A percentile compares a stretch with the other conserved stretches of the same genome.
phyloP scores from a whole-genome alignment of 2,113 vertebrate species.

The Takifugu flavidus region DNA sequence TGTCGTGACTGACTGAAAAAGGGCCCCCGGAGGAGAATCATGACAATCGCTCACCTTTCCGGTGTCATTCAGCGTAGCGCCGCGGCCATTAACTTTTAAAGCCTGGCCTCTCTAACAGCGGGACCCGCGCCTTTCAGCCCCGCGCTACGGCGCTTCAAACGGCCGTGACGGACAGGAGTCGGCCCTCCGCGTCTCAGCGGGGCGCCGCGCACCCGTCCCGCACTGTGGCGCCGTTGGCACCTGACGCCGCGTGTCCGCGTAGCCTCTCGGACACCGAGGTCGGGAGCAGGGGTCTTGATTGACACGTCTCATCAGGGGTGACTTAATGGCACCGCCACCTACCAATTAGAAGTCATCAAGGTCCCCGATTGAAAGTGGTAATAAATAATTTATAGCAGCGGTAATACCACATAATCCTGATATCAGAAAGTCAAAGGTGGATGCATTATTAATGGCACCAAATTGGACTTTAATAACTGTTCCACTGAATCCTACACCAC shows the following conservation, averaged over 20 bases:
- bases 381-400: conserved; percentile 81
- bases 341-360: conserved; percentile 82
- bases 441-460: conserved; percentile 84
- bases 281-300: conserved; percentile 68
- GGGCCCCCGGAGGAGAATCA: conserved; percentile 47
- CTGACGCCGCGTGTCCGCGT: conserved; percentile 38
- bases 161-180: conserved; percentile 66
- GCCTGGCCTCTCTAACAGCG: conserved; percentile 48
- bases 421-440: conserved; percentile 83
- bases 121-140: conserved; percentile 46
- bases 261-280: conserved; percentile 52
- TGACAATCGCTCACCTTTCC: conserved; percentile 65
- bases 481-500: conserved; percentile 75
- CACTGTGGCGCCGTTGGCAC: conserved; percentile 56
- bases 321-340: conserved; percentile 75
- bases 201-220: conserved; percentile 45
- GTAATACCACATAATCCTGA: conserved; percentile 84
- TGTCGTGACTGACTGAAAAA: conserved; percentile 62
- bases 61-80: conserved; percentile 63
- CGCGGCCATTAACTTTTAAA: conserved; percentile 73
- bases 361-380: conserved; percentile 80
- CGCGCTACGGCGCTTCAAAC: conserved; percentile 56
- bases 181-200: conserved; percentile 37
- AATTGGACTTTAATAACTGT: conserved; percentile 85
- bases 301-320: conserved; percentile 79